These are phyloP conservation scores for Mellivora capensis DNA, from an alignment of 2,113 vertebrate species.

Conservation along the genomic window DNA sequence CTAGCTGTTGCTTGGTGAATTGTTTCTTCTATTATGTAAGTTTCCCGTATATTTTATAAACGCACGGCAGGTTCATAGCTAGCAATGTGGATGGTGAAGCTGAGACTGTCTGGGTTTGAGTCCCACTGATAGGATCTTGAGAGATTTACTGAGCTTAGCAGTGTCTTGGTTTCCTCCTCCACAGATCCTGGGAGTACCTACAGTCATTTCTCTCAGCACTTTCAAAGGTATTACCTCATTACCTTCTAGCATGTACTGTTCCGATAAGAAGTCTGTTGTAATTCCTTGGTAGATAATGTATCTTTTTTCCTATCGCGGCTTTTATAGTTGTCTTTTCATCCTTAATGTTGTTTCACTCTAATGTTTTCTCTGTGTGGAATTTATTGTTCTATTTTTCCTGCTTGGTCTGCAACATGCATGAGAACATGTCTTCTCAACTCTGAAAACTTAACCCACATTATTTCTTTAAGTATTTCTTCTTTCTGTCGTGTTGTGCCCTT, in stretches of 20 bases:
- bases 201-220: not conserved
- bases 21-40: not conserved
- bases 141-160: not conserved
- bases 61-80: not conserved
- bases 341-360: not conserved
- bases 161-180: not conserved
- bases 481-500: not conserved
- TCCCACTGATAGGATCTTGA: not conserved
- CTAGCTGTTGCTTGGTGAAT: not conserved
- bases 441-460: not conserved
- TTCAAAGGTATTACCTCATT: not conserved
- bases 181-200: not conserved
- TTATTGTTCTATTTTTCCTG: not conserved
- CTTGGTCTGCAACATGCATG: not conserved
- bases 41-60: not conserved
- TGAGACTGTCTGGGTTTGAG: not conserved
- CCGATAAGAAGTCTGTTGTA: conserved; percentile 23
- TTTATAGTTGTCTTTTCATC: not conserved
- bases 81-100: not conserved
- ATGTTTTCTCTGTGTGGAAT: not conserved
- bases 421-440: not conserved
- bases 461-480: not conserved
- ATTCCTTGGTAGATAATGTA: conserved; percentile 40
- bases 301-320: conserved; percentile 14
- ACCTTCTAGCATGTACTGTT: not conserved